phyloP scores from a whole-genome alignment of 2,888 invertebrate species.

The Allophyes oxyacanthae region DNA sequence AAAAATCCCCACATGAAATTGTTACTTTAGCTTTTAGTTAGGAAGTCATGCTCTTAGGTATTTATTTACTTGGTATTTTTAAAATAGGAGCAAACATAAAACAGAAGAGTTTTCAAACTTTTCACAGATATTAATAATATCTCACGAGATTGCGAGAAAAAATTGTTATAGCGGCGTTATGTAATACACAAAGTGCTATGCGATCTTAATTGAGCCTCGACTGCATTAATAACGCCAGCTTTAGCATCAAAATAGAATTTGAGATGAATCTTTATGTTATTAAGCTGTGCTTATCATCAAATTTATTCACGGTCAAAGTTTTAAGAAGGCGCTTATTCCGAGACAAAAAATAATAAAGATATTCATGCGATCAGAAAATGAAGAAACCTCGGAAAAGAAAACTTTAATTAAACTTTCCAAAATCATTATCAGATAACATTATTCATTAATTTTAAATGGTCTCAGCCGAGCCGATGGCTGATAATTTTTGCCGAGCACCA shows the following conservation, averaged over 20 bases:
- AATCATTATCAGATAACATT: conserved; percentile 89
- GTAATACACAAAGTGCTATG: background rate
- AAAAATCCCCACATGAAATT: no score
- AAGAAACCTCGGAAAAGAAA: conserved; percentile 74
- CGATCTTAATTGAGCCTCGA: conserved; percentile 25
- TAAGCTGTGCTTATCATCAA: conserved; percentile 60
- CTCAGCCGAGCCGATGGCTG: conserved; percentile 81
- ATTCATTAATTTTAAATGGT: conserved; percentile 89
- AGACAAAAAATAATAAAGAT: conserved; percentile 81
- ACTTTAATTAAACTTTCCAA: conserved; percentile 87
- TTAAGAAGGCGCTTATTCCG: conserved; percentile 73
- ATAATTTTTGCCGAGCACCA: conserved; percentile 84
- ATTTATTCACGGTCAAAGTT: conserved; percentile 76
- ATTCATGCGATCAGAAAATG: conserved; percentile 83
- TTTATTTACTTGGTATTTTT: no score
- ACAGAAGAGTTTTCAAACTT: no score
- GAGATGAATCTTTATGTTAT: conserved; percentile 47
- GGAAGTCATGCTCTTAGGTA: no score
- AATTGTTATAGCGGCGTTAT: no score
- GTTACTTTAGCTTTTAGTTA: no score
- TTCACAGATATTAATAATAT: no score
- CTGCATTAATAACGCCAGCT: conserved; percentile 3
- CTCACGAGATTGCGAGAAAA: no score
- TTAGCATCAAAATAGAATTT: conserved; percentile 48
- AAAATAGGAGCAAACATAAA: no score